These are phyloP conservation scores for Phaonia tiefii DNA, from an alignment of 2,888 invertebrate genomes.

Conservation along the genomic window DNA sequence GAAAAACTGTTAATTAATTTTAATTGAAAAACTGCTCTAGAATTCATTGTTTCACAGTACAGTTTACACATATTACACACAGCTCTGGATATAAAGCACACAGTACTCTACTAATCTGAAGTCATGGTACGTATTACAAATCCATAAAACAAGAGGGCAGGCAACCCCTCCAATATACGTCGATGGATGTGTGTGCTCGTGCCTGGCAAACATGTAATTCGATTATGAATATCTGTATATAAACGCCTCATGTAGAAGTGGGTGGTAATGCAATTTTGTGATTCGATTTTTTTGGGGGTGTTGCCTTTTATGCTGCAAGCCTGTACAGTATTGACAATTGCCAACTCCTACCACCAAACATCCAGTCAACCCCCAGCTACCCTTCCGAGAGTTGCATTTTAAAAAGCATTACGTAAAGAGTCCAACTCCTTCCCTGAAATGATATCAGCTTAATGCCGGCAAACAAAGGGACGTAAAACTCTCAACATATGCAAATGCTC, in stretches of 20 bases:
- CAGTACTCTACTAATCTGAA: too few relatives aligned
- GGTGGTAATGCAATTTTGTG: constrained; percentile 31
- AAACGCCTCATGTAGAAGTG: constrained; percentile 11
- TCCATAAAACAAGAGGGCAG: background rate
- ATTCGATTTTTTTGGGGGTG: constrained; percentile 8
- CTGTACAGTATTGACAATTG: too few relatives aligned
- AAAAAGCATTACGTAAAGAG: constrained; percentile 14
- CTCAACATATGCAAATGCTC: constrained; percentile 54
- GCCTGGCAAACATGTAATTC: constrained; percentile 21
- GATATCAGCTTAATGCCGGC: constrained; percentile 1
- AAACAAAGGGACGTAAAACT: constrained; percentile 34
- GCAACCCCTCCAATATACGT: too few relatives aligned
- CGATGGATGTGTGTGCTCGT: background rate
- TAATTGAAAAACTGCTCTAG: constrained; percentile 56
- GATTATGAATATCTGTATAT: constrained; percentile 27
- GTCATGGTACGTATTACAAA: background rate
- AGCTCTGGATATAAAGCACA: too few relatives aligned
- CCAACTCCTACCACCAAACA: background rate
- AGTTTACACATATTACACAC: constrained; percentile 47
- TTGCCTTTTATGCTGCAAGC: too few relatives aligned
- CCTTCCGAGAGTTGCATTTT: background rate
- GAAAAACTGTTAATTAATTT: constrained; percentile 66
- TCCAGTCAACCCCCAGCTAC: background rate
- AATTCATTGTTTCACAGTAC: constrained; percentile 63
- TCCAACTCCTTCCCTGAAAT: constrained; percentile 46